Evolutionary conservation across 2,113 vertebrate species (phyloP).

Genomic region (Dromaius novaehollandiae): DNA sequence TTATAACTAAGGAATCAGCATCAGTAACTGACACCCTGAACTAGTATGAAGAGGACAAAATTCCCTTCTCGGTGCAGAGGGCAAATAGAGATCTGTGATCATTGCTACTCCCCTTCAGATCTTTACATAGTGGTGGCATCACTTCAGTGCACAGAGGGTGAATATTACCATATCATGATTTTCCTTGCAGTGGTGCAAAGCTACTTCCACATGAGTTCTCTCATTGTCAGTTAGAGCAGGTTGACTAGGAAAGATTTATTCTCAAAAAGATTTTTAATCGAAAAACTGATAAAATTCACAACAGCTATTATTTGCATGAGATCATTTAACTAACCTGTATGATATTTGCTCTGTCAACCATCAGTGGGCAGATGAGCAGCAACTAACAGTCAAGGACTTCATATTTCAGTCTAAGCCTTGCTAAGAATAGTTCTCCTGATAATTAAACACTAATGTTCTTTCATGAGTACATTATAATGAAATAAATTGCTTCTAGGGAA

Average conservation of each 20-base stretch:
- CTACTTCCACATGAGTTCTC: not conserved
- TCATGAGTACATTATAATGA: conserved; percentile 65
- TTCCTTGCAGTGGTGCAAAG: not conserved
- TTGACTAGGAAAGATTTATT: not conserved
- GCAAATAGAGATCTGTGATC: not conserved
- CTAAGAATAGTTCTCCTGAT: conserved; percentile 60
- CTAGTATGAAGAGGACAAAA: not conserved
- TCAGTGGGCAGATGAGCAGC: not conserved
- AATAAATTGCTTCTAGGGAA: conserved; percentile 69
- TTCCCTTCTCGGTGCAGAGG: not conserved
- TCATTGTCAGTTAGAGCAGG: not conserved
- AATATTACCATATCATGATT: not conserved
- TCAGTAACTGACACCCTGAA: not conserved
- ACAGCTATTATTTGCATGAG: not conserved
- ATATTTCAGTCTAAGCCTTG: not conserved
- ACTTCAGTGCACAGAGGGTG: not conserved
- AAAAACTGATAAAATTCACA: not conserved
- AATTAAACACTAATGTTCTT: conserved; percentile 68
- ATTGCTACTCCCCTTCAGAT: not conserved
- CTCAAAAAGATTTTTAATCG: not conserved
- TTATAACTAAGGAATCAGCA: not conserved
- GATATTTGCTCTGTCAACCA: not conserved
- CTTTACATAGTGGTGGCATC: not conserved
- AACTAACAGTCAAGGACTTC: conserved; percentile 23
- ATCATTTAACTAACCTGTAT: not conserved